Percentiles rank a stretch among this genome's conserved stretches.
These are phyloP conservation scores for Galaxias olidus DNA, from an alignment of 2,797 vertebrate species.

Conservation along the genomic window DNA sequence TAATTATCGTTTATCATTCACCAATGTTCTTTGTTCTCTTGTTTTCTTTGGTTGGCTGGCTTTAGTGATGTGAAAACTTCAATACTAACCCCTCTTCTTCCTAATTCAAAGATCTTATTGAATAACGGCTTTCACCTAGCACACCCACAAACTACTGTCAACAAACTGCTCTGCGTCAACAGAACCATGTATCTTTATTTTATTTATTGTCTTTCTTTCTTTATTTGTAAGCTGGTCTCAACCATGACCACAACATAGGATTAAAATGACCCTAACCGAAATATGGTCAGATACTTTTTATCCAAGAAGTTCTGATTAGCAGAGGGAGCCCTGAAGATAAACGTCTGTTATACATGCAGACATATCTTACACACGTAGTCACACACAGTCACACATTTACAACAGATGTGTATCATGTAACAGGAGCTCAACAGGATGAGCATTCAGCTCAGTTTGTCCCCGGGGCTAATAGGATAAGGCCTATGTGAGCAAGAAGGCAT, in stretches of 20 bases:
- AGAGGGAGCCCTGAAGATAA: slow-evolving; percentile 45
- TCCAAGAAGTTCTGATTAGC: slow-evolving; percentile 57
- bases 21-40: no score
- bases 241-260: slow-evolving; percentile 15
- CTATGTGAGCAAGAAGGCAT: slow-evolving; percentile 57
- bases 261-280: slow-evolving; percentile 25
- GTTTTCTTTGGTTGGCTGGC: no score
- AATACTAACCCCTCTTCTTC: no score
- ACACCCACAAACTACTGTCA: no score
- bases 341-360: slow-evolving; percentile 15
- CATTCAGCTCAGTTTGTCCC: slow-evolving; percentile 68
- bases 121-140: no score
- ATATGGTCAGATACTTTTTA: slow-evolving; percentile 47
- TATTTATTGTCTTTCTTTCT: no score
- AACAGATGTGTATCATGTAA: slow-evolving; percentile 74
- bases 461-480: slow-evolving; percentile 69
- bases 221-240: no score
- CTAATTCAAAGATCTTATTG: no score
- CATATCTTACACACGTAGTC: slow-evolving; percentile 34
- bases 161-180: no score
- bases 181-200: no score
- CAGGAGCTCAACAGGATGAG: slow-evolving; percentile 68
- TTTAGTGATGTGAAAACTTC: no score
- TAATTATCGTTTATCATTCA: no score
- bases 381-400: slow-evolving; percentile 30